Evolutionary conservation across 2,888 invertebrate species (phyloP).

Genomic region (Acrobasis repandana): DNA sequence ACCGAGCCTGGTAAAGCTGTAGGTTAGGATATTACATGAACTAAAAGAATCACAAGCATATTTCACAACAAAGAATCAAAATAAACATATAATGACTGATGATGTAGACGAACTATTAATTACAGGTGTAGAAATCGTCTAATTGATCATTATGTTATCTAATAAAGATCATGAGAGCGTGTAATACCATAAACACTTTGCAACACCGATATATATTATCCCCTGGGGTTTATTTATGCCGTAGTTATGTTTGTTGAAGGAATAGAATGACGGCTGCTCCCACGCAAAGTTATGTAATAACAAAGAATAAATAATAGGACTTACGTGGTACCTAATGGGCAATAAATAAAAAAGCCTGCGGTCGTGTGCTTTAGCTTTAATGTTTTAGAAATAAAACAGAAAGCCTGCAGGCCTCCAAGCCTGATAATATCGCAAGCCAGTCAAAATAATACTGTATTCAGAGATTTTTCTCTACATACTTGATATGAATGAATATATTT

Average conservation of each 20-base stretch:
- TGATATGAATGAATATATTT: too few relatives aligned
- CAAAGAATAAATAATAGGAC: background rate
- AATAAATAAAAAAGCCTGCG: constrained; percentile 3
- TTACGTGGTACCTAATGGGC: constrained; percentile 6
- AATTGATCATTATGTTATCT: constrained; percentile 28
- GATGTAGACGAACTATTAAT: constrained; percentile 28
- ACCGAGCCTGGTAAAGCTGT: background rate
- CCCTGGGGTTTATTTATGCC: constrained; percentile 10
- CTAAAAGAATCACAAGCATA: constrained; percentile 8
- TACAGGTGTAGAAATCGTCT: constrained; percentile 27
- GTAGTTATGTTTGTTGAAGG: background rate
- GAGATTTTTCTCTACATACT: too few relatives aligned
- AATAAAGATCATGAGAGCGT: constrained; percentile 16
- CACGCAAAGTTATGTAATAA: constrained; percentile 13
- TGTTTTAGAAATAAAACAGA: background rate
- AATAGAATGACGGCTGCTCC: background rate
- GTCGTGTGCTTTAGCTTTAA: background rate
- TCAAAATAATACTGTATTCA: too few relatives aligned
- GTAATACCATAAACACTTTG: background rate
- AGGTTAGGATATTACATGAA: background rate
- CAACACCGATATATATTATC: constrained; percentile 8
- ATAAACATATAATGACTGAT: constrained; percentile 28
- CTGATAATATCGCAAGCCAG: too few relatives aligned
- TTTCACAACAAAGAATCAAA: constrained; percentile 8
- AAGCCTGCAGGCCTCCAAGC: background rate